Conservation (phyloP, 2,888 invertebrate species). For the Melieria omissa region DNA sequence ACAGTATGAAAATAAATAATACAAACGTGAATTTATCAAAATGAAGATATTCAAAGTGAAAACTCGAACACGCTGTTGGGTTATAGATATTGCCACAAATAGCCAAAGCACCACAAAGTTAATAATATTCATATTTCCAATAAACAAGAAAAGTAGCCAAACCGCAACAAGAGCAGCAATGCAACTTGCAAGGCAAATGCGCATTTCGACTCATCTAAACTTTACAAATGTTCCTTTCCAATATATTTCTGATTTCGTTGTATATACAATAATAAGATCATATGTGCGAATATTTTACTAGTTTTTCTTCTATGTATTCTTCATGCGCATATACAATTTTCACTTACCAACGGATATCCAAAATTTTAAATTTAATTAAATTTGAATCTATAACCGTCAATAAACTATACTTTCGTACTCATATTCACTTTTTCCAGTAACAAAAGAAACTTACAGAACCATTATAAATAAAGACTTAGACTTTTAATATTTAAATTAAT, state of each 20-base stretch:
- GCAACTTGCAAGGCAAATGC: too few relatives aligned
- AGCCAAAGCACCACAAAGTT: too few relatives aligned
- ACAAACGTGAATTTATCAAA: too few relatives aligned
- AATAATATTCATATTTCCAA: too few relatives aligned
- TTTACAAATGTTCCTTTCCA: constrained; percentile 1
- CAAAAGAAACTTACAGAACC: neutral
- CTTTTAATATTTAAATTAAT: constrained; percentile 4
- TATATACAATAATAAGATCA: constrained; percentile 1
- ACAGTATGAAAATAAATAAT: too few relatives aligned
- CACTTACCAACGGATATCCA: neutral
- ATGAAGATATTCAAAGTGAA: too few relatives aligned
- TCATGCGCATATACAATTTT: neutral
- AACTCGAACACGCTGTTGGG: too few relatives aligned
- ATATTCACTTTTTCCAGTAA: neutral
- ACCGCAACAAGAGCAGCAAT: too few relatives aligned
- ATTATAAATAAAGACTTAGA: neutral
- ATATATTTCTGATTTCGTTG: neutral
- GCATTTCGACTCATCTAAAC: neutral
- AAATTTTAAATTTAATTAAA: too few relatives aligned
- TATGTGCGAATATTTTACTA: neutral
- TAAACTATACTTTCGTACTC: neutral
- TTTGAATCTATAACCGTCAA: too few relatives aligned
- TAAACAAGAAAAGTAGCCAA: too few relatives aligned
- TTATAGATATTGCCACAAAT: too few relatives aligned
- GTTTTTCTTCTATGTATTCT: neutral